phyloP scores from a whole-genome alignment of 1,140 invertebrate species.

The Danaus plexippus region DNA sequence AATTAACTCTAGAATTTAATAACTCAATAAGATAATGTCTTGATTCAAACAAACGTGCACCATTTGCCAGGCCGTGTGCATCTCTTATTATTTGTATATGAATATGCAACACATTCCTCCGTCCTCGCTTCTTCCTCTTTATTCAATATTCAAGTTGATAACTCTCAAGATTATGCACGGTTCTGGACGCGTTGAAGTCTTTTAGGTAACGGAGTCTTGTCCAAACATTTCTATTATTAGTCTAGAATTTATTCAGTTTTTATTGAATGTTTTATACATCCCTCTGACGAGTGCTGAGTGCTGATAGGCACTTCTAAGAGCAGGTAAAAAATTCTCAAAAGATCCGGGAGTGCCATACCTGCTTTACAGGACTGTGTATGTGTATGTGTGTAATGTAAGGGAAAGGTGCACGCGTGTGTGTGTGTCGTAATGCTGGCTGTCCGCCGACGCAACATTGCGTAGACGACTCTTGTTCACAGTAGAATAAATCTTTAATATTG shows the following conservation, averaged over 20 bases:
- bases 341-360: slow-evolving; percentile 45
- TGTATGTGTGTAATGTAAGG: slow-evolving; percentile 24
- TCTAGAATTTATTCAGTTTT: too few species aligned
- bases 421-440: slow-evolving; percentile 53
- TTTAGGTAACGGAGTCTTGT: slow-evolving; percentile 14
- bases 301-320: slow-evolving; percentile 6
- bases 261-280: too few species aligned
- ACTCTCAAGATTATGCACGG: too few species aligned
- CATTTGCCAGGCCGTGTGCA: not conserved
- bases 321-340: slow-evolving; percentile 29
- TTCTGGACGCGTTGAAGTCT: slow-evolving; percentile 15
- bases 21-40: too few species aligned
- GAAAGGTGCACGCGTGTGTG: slow-evolving; percentile 37
- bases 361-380: slow-evolving; percentile 19
- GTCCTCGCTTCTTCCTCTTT: not conserved
- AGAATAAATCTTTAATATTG: slow-evolving; percentile 8
- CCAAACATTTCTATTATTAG: too few species aligned
- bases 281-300: too few species aligned
- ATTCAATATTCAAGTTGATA: not conserved
- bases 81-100: slow-evolving; percentile 9
- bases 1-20: too few species aligned
- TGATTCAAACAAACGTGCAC: too few species aligned
- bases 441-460: slow-evolving; percentile 47
- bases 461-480: slow-evolving; percentile 35
- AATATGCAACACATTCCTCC: slow-evolving; percentile 11